Percentiles rank a stretch among this genome's conserved stretches.
Evolutionary conservation across 2,113 vertebrate genomes (phyloP).

Genomic region (Lethenteron reissneri): DNA sequence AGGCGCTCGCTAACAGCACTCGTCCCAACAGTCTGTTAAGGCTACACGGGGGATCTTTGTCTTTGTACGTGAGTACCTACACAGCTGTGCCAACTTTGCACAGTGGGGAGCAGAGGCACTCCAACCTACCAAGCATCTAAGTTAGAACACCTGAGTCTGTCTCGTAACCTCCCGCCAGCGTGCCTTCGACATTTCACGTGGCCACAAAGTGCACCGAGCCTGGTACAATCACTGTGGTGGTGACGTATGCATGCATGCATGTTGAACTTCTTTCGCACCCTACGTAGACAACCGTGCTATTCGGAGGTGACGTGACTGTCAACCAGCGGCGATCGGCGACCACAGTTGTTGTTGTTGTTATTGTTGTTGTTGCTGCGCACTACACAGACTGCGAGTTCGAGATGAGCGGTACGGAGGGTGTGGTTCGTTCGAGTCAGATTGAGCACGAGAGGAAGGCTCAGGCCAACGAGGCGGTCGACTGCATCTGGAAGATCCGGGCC

Average conservation of each 20-base stretch:
- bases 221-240: slow-evolving; percentile 17
- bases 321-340: too few relatives aligned
- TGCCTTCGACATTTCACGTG: slow-evolving; percentile 7
- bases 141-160: too few relatives aligned
- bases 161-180: too few relatives aligned
- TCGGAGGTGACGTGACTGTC: too few relatives aligned
- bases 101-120: too few relatives aligned
- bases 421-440: slow-evolving; percentile 86
- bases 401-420: slow-evolving; percentile 85
- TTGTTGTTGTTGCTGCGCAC: slow-evolving; percentile 19
- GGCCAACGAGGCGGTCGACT: slow-evolving; percentile 71
- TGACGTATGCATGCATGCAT: slow-evolving; percentile 20
- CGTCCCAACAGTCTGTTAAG: too few relatives aligned
- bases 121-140: too few relatives aligned
- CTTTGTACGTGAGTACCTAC: too few relatives aligned
- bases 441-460: slow-evolving; percentile 75
- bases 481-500: slow-evolving; percentile 93
- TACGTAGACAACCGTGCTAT: too few relatives aligned
- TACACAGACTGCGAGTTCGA: slow-evolving; percentile 83
- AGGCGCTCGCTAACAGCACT: too few relatives aligned
- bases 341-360: slow-evolving; percentile 6
- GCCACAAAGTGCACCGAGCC: slow-evolving; percentile 12
- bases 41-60: too few relatives aligned
- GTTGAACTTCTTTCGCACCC: slow-evolving; percentile 16
- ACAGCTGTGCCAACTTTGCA: too few relatives aligned